Percentiles rank a stretch among this genome's conserved stretches.
Evolutionary conservation across 2,797 vertebrate species (phyloP).

Genomic region (Smutsia gigantea): DNA sequence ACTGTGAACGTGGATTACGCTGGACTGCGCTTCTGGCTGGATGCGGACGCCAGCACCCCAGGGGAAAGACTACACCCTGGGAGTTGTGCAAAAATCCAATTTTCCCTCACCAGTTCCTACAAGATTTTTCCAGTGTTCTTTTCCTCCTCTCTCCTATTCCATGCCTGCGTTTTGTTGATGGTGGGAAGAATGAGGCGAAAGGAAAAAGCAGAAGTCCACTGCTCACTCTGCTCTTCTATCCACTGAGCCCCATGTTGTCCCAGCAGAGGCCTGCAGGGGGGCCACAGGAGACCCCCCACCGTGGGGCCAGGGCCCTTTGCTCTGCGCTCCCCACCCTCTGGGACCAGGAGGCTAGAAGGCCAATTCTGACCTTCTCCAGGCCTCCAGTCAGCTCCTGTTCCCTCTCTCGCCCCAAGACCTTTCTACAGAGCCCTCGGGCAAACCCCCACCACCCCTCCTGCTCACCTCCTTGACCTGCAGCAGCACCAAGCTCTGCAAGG

Average conservation of each 20-base stretch:
- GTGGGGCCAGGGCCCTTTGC: no score
- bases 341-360: not conserved
- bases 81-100: no score
- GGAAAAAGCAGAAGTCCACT: not conserved
- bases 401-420: not conserved
- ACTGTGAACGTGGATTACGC: accelerated
- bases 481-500: not conserved
- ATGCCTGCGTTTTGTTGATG: accelerated
- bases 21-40: accelerated
- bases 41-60: accelerated
- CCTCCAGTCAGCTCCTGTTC: not conserved
- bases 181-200: not conserved
- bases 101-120: not conserved
- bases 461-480: not conserved
- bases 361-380: not conserved
- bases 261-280: no score
- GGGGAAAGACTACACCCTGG: accelerated
- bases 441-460: not conserved
- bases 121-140: not conserved
- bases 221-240: not conserved
- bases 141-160: not conserved
- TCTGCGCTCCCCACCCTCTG: not conserved
- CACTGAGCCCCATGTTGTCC: accelerated
- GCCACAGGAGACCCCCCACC: no score
- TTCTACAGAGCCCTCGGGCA: no score